These are phyloP conservation scores for Arctia plantaginis DNA, from an alignment of 2,888 invertebrate genomes.

Conservation along the genomic window DNA sequence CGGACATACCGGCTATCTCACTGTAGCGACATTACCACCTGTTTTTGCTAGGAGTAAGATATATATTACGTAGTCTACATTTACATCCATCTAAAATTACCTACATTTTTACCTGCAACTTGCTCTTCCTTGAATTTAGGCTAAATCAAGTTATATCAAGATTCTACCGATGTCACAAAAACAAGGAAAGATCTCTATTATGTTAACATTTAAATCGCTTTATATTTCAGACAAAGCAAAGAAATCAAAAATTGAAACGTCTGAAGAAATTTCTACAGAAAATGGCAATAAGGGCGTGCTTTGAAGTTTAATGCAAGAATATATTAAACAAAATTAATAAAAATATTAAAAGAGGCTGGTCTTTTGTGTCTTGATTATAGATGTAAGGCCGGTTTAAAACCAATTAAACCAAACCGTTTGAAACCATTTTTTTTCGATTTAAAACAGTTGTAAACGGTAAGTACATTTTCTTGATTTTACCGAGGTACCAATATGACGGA, in stretches of 20 bases:
- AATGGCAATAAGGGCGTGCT: constrained; percentile 47
- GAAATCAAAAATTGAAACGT: constrained; percentile 43
- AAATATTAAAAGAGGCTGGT: background rate
- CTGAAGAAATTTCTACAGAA: constrained; percentile 40
- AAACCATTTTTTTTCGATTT: too few species aligned
- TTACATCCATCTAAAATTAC: background rate
- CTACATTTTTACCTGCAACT: background rate
- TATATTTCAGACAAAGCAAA: constrained; percentile 60
- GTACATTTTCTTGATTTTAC: too few species aligned
- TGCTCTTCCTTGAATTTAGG: too few species aligned
- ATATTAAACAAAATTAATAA: constrained; percentile 2
- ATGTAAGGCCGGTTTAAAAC: too few species aligned
- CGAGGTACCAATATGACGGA: too few species aligned
- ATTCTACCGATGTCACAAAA: too few species aligned
- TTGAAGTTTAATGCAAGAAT: constrained; percentile 19
- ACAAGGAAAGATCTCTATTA: too few species aligned
- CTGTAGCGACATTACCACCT: constrained; percentile 95
- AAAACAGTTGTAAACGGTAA: too few species aligned
- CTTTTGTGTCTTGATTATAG: background rate
- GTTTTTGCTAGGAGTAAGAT: constrained; percentile 79
- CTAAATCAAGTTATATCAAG: too few species aligned
- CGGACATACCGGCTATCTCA: constrained; percentile 98
- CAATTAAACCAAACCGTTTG: background rate
- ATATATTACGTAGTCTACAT: background rate
- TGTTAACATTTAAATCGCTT: background rate